phyloP scores from a whole-genome alignment of 1,140 invertebrate genomes.

The Psilanteris sp. region DNA sequence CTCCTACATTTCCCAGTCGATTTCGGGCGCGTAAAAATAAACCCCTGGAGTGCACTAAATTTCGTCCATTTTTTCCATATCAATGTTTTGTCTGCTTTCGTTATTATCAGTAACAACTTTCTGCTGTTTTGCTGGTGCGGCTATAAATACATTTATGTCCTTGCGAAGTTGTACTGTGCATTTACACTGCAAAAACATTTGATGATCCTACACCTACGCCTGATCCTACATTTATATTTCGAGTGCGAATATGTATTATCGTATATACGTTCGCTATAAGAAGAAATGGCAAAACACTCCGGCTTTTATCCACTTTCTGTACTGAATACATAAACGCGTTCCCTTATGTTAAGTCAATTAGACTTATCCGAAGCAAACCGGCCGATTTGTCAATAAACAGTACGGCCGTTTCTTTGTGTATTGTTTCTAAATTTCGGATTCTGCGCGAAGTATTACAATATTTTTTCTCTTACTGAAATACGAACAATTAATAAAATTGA shows the following conservation, averaged over 20 bases:
- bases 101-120: slow-evolving; percentile 37
- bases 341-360: too few relatives aligned
- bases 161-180: slow-evolving; percentile 7
- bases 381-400: too few relatives aligned
- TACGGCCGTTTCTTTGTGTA: too few relatives aligned
- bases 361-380: too few relatives aligned
- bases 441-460: too few relatives aligned
- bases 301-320: slow-evolving; percentile 31
- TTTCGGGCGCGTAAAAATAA: slow-evolving; percentile 16
- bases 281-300: slow-evolving; percentile 3
- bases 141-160: slow-evolving; percentile 41
- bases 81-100: slow-evolving; percentile 16
- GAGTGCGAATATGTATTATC: slow-evolving; percentile 11
- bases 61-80: slow-evolving; percentile 32
- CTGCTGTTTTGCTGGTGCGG: not conserved
- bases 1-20: slow-evolving; percentile 23
- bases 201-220: slow-evolving; percentile 41
- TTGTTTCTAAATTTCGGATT: too few relatives aligned
- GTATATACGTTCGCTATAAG: not conserved
- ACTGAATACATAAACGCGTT: too few relatives aligned
- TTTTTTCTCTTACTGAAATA: too few relatives aligned
- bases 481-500: too few relatives aligned
- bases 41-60: slow-evolving; percentile 8
- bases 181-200: slow-evolving; percentile 26
- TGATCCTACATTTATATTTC: slow-evolving; percentile 29